A percentile compares a stretch with the other conserved stretches of the same genome.
Evolutionary conservation across 1,140 invertebrate genomes (phyloP).

Genomic region (Eupeodes corollae): DNA sequence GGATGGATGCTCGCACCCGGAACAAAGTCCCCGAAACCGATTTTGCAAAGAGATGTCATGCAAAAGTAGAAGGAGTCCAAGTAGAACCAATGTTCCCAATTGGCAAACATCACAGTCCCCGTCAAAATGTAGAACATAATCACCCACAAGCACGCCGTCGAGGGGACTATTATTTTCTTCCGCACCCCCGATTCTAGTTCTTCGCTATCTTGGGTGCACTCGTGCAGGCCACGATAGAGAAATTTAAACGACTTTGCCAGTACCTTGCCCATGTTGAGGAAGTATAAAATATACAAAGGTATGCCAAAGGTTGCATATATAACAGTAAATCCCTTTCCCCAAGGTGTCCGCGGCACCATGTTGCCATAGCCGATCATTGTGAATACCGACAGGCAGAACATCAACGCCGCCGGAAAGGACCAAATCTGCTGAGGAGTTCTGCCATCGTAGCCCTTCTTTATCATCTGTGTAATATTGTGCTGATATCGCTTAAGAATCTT

Average conservation of each 20-base stretch:
- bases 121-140: slow-evolving; percentile 81
- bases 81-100: slow-evolving; percentile 89
- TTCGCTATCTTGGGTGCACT: slow-evolving; percentile 51
- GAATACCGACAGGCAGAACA: slow-evolving; percentile 78
- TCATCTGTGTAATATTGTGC: slow-evolving; percentile 52
- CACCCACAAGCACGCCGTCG: slow-evolving; percentile 88
- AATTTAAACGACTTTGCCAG: slow-evolving; percentile 66
- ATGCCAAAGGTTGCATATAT: slow-evolving; percentile 92
- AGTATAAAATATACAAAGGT: slow-evolving; percentile 81
- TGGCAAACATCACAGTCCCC: slow-evolving; percentile 86
- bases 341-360: slow-evolving; percentile 77
- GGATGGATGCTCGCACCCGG: slow-evolving; percentile 55
- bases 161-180: slow-evolving; percentile 70
- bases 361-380: slow-evolving; percentile 95
- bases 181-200: slow-evolving; percentile 40
- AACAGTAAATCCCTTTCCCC: slow-evolving; percentile 86
- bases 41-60: slow-evolving; percentile 80
- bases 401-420: slow-evolving; percentile 74
- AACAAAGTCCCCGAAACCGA: slow-evolving; percentile 93
- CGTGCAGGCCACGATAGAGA: slow-evolving; percentile 64
- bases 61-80: slow-evolving; percentile 92
- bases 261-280: slow-evolving; percentile 80
- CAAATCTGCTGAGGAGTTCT: slow-evolving; percentile 58
- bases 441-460: slow-evolving; percentile 62
- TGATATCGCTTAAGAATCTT: slow-evolving; percentile 58